These are phyloP conservation scores for Achroia grisella DNA, from an alignment of 1,140 invertebrate genomes.

Conservation along the genomic window DNA sequence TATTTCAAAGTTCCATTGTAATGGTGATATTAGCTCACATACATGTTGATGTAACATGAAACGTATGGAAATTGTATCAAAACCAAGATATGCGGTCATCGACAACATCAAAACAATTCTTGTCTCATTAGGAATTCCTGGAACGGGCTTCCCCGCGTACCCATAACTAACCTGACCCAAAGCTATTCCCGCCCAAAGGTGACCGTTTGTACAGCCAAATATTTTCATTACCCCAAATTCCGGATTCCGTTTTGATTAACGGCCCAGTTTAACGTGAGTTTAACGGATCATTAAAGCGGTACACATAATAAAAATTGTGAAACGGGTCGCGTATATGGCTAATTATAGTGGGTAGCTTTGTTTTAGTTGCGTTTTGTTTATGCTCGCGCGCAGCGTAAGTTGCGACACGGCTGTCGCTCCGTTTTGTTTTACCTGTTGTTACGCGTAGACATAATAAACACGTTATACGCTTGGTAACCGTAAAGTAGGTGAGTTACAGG, in stretches of 20 bases:
- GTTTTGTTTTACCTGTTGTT: slow-evolving; percentile 1
- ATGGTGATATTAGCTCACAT: no score
- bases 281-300: slow-evolving; percentile 25
- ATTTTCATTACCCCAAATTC: slow-evolving; percentile 29
- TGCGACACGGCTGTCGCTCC: no score
- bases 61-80: no score
- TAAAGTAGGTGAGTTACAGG: no score
- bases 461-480: no score
- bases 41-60: no score
- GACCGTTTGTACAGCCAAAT: slow-evolving; percentile 11
- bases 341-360: slow-evolving; percentile 23
- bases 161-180: no score
- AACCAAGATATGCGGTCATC: no score
- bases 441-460: not conserved
- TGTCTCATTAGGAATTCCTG: not conserved
- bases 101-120: not conserved
- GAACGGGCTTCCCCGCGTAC: not conserved
- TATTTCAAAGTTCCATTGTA: no score
- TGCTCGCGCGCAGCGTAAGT: not conserved
- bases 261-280: slow-evolving; percentile 16
- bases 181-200: no score
- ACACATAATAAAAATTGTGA: slow-evolving; percentile 25
- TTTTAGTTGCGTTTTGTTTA: slow-evolving; percentile 15
- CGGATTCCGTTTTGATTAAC: slow-evolving; percentile 32
- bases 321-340: slow-evolving; percentile 19